Conservation (phyloP, 1,140 invertebrate species). For the Leptinotarsa texana region DNA sequence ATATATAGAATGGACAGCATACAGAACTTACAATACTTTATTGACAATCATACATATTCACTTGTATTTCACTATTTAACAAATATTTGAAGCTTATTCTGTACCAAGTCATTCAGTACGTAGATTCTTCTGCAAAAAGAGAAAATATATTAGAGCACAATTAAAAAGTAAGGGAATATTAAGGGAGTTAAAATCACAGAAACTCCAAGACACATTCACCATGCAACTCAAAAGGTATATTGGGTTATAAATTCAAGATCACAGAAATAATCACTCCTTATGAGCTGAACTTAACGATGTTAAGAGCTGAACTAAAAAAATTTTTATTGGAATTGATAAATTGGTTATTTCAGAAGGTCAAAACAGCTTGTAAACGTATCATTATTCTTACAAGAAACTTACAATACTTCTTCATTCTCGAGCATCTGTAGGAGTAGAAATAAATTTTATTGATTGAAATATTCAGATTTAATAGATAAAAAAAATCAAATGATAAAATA, state of each 20-base stretch:
- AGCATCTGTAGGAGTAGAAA: slow-evolving; percentile 30
- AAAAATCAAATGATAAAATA: not conserved
- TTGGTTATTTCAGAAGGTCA: too few species aligned
- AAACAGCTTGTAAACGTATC: too few species aligned
- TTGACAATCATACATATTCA: not conserved
- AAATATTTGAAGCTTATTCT: slow-evolving; percentile 17
- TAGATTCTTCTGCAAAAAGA: slow-evolving; percentile 24
- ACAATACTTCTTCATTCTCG: slow-evolving; percentile 28
- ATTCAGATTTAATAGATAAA: not conserved
- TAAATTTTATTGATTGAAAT: not conserved
- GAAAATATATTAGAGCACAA: slow-evolving; percentile 11
- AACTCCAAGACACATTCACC: too few species aligned
- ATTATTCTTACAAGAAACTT: slow-evolving; percentile 17
- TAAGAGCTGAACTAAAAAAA: too few species aligned
- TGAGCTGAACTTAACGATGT: too few species aligned
- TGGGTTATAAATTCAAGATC: too few species aligned
- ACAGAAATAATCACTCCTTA: too few species aligned
- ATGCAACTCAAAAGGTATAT: too few species aligned
- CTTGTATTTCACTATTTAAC: slow-evolving; percentile 18
- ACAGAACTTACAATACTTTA: not conserved
- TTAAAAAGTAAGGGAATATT: not conserved
- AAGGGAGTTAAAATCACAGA: too few species aligned
- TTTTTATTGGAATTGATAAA: too few species aligned
- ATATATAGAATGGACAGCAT: too few species aligned
- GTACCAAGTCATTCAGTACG: slow-evolving; percentile 13